Percentiles rank a stretch among this genome's conserved stretches.
Conservation (phyloP, 2,113 vertebrate species). For the Tragulus kanchil region DNA sequence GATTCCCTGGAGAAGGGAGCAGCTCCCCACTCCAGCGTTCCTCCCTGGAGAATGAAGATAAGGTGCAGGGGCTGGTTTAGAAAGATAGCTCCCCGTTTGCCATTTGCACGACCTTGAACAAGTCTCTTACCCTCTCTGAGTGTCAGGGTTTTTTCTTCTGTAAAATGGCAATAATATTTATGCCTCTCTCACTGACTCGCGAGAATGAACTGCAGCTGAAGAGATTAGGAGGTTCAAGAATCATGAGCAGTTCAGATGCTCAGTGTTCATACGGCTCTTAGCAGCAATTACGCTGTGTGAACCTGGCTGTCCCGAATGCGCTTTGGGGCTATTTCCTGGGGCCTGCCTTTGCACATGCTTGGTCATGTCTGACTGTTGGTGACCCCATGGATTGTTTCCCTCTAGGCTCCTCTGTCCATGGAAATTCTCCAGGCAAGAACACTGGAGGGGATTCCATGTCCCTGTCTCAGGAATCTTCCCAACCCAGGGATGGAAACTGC, state of each 20-base stretch:
- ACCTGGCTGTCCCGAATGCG: rapidly evolving
- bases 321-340: background rate
- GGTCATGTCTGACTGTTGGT: background rate
- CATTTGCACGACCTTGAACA: background rate
- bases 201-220: background rate
- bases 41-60: too few species aligned
- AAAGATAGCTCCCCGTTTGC: background rate
- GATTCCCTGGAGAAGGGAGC: too few species aligned
- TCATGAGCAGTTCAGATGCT: background rate
- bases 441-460: background rate
- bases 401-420: background rate
- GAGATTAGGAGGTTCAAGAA: background rate
- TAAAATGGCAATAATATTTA: background rate
- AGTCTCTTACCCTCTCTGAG: background rate
- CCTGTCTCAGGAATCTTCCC: background rate
- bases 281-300: background rate
- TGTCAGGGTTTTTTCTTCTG: background rate
- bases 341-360: background rate
- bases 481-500: background rate
- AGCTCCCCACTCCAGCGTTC: too few species aligned
- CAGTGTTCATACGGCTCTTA: background rate
- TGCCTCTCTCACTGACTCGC: background rate
- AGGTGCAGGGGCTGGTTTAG: background rate
- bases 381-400: background rate
- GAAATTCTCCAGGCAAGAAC: background rate